Percentiles rank a stretch among this genome's conserved stretches.
phyloP scores from a whole-genome alignment of 2,888 invertebrate genomes.

The Eulithis testata region DNA sequence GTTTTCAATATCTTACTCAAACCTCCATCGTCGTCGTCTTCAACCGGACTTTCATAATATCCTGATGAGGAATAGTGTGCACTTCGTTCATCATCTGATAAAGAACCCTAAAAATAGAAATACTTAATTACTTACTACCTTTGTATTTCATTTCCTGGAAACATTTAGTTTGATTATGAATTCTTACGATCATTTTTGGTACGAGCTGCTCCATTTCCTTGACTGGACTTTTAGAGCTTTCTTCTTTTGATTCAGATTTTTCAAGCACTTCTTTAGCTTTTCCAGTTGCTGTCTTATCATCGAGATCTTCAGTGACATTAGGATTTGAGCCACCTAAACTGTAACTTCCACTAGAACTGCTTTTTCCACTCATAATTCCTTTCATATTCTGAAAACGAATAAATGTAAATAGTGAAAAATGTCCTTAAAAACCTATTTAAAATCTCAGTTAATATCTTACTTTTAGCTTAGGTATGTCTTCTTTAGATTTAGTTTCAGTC shows the following conservation, averaged over 20 bases:
- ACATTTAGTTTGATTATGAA: background rate
- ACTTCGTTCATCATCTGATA: slow-evolving; percentile 88
- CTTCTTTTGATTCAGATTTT: slow-evolving; percentile 59
- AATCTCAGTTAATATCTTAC: slow-evolving; percentile 37
- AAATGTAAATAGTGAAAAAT: background rate
- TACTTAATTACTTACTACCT: background rate
- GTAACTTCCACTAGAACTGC: slow-evolving; percentile 82
- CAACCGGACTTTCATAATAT: slow-evolving; percentile 90
- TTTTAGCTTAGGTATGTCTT: slow-evolving; percentile 61
- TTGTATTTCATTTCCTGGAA: background rate
- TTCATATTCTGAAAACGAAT: slow-evolving; percentile 56
- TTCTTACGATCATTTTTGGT: slow-evolving; percentile 73
- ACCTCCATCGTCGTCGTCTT: slow-evolving; percentile 86
- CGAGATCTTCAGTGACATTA: slow-evolving; percentile 68
- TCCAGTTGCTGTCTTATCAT: slow-evolving; percentile 61
- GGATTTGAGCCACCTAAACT: slow-evolving; percentile 80
- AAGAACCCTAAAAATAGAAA: slow-evolving; percentile 75
- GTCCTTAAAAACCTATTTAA: background rate
- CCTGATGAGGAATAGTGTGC: slow-evolving; percentile 90
- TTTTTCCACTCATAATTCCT: slow-evolving; percentile 75
- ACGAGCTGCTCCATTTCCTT: slow-evolving; percentile 67
- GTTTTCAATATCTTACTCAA: slow-evolving; percentile 65
- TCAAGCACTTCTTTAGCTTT: slow-evolving; percentile 61
- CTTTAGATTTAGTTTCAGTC: slow-evolving; percentile 77
- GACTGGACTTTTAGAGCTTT: slow-evolving; percentile 53